These are phyloP conservation scores for Cacatua alba DNA, from an alignment of 2,113 vertebrate genomes.

Conservation along the genomic window DNA sequence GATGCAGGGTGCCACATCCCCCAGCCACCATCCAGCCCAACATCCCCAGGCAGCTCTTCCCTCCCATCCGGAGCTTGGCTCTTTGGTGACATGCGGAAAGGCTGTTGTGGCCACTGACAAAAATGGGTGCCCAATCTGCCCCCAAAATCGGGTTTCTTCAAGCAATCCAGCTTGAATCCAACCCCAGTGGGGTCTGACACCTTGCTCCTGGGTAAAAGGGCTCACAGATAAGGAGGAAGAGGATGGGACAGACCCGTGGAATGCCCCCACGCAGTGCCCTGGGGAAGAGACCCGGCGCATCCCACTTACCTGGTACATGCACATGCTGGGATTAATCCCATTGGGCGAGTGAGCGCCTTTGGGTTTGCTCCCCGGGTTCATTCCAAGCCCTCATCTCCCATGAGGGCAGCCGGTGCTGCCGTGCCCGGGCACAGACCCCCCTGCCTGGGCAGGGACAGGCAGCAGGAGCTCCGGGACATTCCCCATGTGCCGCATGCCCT, in stretches of 20 bases:
- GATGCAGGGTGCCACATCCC: accelerated
- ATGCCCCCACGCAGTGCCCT: neutral
- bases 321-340: constrained; percentile 85
- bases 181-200: neutral
- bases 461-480: neutral
- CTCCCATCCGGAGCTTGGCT: neutral
- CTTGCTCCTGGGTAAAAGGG: neutral
- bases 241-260: neutral
- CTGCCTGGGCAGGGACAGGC: neutral
- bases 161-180: neutral
- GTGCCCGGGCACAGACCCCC: neutral
- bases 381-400: constrained; percentile 80
- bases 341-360: constrained; percentile 79
- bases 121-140: neutral
- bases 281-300: accelerated
- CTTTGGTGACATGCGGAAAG: accelerated
- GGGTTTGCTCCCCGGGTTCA: constrained; percentile 73
- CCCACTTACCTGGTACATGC: constrained; percentile 86
- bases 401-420: neutral
- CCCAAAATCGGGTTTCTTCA: neutral
- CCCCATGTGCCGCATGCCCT: constrained; percentile 5
- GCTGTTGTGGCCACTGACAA: neutral
- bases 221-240: neutral
- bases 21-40: neutral
- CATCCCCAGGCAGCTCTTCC: neutral